A percentile compares a stretch with the other conserved stretches of the same genome.
Evolutionary conservation across 2,797 vertebrate genomes (phyloP).

Genomic region (Sebastes baramenuke): DNA sequence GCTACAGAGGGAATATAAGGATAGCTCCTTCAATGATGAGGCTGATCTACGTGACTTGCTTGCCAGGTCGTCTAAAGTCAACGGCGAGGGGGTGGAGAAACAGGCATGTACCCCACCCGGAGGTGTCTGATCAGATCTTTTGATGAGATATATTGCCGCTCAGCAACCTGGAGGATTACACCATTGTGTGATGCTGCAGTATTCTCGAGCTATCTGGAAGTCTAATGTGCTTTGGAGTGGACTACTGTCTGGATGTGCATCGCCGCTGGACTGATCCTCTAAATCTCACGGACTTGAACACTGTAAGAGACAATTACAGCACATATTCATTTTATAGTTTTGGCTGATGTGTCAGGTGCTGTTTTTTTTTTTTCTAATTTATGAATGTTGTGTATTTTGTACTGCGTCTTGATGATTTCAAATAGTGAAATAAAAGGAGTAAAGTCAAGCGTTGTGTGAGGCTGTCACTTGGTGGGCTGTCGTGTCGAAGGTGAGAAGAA

Average conservation of each 20-base stretch:
- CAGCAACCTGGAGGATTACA: conserved; percentile 3
- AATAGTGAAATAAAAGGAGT: conserved; percentile 43
- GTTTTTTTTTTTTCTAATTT: conserved; percentile 32
- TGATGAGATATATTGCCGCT: conserved; percentile 9
- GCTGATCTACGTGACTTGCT: conserved; percentile 88
- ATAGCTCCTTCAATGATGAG: conserved; percentile 88
- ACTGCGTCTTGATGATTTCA: conserved; percentile 35
- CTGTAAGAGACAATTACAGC: conserved; percentile 23
- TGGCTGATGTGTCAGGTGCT: conserved; percentile 28
- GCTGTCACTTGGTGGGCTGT: conserved; percentile 34
- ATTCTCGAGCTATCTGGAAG: conserved; percentile 12
- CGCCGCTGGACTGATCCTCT: neutral
- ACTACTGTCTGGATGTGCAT: conserved; percentile 14
- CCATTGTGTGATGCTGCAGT: neutral
- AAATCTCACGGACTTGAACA: conserved; percentile 2
- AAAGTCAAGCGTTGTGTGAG: conserved; percentile 4
- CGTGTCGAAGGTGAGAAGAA: conserved; percentile 42
- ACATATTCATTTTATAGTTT: conserved; percentile 15
- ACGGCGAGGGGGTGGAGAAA: conserved; percentile 12
- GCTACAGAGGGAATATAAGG: conserved; percentile 89
- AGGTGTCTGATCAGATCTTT: conserved; percentile 36
- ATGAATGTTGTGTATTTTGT: conserved; percentile 42
- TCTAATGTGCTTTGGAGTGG: conserved; percentile 1
- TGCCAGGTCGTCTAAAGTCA: conserved; percentile 69
- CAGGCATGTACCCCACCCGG: neutral